Conservation (phyloP, 2,888 invertebrate genomes). For the Morpho deidamia region DNA sequence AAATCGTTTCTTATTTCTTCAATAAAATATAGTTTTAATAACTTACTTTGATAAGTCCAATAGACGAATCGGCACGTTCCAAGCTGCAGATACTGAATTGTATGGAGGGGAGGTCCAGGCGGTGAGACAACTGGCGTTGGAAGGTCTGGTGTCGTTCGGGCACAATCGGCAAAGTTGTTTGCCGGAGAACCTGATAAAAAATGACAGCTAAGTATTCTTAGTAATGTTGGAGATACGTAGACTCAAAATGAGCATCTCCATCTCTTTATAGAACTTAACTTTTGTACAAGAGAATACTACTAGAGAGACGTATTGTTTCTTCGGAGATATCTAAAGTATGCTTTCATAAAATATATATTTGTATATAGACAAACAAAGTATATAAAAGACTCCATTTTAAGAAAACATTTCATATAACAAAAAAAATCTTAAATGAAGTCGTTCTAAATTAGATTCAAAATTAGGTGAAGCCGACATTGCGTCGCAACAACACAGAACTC, state of each 20-base stretch:
- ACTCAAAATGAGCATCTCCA: no score
- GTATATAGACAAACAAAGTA: no score
- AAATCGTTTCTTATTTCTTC: no score
- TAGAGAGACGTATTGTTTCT: no score
- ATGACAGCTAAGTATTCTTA: neutral
- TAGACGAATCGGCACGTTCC: slow-evolving; percentile 83
- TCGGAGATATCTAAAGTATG: no score
- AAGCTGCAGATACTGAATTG: slow-evolving; percentile 89
- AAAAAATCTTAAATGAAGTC: neutral
- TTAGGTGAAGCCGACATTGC: neutral
- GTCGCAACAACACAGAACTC: neutral
- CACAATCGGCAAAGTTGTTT: slow-evolving; percentile 89
- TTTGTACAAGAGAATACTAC: no score
- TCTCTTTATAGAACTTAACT: no score
- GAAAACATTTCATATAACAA: neutral
- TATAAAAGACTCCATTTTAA: no score
- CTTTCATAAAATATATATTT: no score
- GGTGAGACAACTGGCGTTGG: slow-evolving; percentile 88
- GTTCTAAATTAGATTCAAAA: neutral
- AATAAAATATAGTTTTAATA: no score
- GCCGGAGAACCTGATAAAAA: slow-evolving; percentile 81
- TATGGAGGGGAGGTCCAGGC: slow-evolving; percentile 86
- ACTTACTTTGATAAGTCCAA: slow-evolving; percentile 84
- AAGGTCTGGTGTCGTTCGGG: slow-evolving; percentile 90
- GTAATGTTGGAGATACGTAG: no score